Percentiles rank a stretch among this genome's conserved stretches.
phyloP scores from a whole-genome alignment of 2,113 vertebrate genomes.

The Egretta garzetta region DNA sequence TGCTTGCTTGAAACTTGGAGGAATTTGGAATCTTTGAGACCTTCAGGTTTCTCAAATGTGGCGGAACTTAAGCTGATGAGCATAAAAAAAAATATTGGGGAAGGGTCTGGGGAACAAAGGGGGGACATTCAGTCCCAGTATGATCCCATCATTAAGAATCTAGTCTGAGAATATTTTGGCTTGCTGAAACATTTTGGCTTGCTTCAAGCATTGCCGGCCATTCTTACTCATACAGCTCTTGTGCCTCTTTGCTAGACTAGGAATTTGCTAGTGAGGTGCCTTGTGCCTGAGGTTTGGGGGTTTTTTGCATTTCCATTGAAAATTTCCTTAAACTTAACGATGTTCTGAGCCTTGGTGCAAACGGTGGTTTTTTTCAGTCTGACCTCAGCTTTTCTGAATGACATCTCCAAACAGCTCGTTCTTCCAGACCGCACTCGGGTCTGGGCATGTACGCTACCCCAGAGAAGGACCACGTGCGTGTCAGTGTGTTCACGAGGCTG shows the following conservation, averaged over 20 bases:
- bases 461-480: accelerated
- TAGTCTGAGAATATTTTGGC: background rate
- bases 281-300: background rate
- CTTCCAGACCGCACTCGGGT: background rate
- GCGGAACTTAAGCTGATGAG: background rate
- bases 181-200: background rate
- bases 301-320: background rate
- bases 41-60: background rate
- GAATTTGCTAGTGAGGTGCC: background rate
- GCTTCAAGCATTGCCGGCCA: background rate
- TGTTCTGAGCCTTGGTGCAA: background rate
- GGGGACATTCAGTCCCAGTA: background rate
- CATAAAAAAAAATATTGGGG: background rate
- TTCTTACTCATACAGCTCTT: background rate
- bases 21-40: background rate
- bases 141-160: background rate
- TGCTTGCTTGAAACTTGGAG: background rate
- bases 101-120: background rate
- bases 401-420: background rate
- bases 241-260: background rate
- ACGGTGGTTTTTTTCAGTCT: background rate
- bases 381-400: background rate
- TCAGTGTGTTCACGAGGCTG: background rate
- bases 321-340: background rate
- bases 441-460: background rate